Evolutionary conservation across 2,113 vertebrate species (phyloP), one percentile per base, ranked within the genome.

Genomic region (Vanacampus margaritifer): DNA sequence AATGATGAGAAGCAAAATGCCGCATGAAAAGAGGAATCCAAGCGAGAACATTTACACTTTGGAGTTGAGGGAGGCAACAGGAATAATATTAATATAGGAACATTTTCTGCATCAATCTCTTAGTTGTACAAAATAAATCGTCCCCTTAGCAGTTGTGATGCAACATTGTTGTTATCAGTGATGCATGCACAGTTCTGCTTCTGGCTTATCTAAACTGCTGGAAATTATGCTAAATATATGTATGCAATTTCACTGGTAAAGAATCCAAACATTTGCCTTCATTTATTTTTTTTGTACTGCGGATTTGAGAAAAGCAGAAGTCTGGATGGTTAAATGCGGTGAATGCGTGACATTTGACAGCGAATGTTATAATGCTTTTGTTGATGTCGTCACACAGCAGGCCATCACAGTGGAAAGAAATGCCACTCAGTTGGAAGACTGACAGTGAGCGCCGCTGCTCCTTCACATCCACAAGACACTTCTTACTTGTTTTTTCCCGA

Each of bases 361-460:
- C 21, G 17, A 16, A 16, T 54, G 12, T 54, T n/a, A n/a, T 11
- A 53, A 53, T 21, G n/a, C 24, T 32, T 24, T 56, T 32, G 26
- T 6, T 19, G 14, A 28, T 32, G 69, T 50, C 32, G 48, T 14
- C 67, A 35, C 69, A 71, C 57, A 23, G 69, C 43, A 60, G 59
- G 50, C 50, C 32, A 68, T 50, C 57, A 16, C 39, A 60, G 51
- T 6, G 24, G 26, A 68, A 58, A 46, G 46, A 63, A 13, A 45
- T 64, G 36, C 21, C 70, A 50, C 17, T 65, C 62, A 79, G 69
- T 56, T 75, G 59, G 50, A 51, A 43, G 41, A 74, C 59, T 69
- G 65, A 48, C 65, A 73, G 23, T 36, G 32, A 69, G 24, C 7
- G n/a, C n/a, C n/a, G n/a, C n/a, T 54, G 19, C 58, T 67, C 48